Evolutionary conservation across 2,888 invertebrate genomes (phyloP).

Genomic region (Nomada ferruginata): DNA sequence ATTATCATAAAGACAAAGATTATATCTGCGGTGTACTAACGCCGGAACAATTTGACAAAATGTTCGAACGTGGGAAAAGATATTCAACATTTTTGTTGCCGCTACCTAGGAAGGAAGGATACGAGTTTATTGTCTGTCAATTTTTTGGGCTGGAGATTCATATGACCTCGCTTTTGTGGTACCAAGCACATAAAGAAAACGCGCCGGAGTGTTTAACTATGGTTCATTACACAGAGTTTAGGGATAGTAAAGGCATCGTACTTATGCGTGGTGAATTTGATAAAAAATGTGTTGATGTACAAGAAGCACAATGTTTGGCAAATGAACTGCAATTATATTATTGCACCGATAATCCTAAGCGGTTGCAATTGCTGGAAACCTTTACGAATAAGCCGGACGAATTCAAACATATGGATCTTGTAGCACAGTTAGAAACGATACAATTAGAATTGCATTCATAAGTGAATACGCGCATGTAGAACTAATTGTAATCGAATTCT

Average conservation of each 20-base stretch:
- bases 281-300: conserved; percentile 89
- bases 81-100: conserved; percentile 92
- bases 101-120: conserved; percentile 92
- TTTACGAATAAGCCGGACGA: conserved; percentile 90
- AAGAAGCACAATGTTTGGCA: conserved; percentile 94
- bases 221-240: conserved; percentile 91
- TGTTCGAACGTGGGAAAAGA: conserved; percentile 86
- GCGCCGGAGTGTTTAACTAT: conserved; percentile 94
- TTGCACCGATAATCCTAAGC: conserved; percentile 87
- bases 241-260: conserved; percentile 89
- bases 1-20: conserved; percentile 92
- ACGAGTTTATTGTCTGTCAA: conserved; percentile 93
- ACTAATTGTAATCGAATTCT: conserved; percentile 19
- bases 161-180: conserved; percentile 93
- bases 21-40: conserved; percentile 91
- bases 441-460: conserved; percentile 60
- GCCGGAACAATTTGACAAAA: conserved; percentile 86
- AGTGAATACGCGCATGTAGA: conserved; percentile 32
- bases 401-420: conserved; percentile 93
- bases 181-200: conserved; percentile 94
- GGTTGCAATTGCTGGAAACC: conserved; percentile 87
- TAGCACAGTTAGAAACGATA: conserved; percentile 90
- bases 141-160: conserved; percentile 90
- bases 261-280: conserved; percentile 95
- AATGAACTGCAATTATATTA: conserved; percentile 95